phyloP scores from a whole-genome alignment of 2,888 invertebrate genomes.

The Ethmia dodecea region DNA sequence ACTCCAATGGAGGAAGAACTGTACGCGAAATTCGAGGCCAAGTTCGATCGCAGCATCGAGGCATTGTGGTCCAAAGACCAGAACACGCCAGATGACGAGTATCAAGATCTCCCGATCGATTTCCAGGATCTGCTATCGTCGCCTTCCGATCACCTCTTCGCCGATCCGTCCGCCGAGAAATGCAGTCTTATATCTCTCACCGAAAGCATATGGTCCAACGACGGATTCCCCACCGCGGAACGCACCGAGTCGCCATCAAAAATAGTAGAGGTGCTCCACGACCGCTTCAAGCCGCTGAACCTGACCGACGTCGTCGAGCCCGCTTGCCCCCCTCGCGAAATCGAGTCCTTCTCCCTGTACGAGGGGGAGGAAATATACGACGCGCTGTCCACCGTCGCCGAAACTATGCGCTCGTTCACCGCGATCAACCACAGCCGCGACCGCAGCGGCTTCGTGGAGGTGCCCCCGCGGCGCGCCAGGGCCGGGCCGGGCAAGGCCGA shows the following conservation, averaged over 20 bases:
- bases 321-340: constrained; percentile 33
- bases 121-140: constrained; percentile 78
- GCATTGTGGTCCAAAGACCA: constrained; percentile 80
- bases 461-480: constrained; percentile 79
- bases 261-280: constrained; percentile 42
- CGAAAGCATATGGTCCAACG: constrained; percentile 54
- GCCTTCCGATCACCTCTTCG: constrained; percentile 69
- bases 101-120: constrained; percentile 79
- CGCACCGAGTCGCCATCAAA: constrained; percentile 30
- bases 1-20: constrained; percentile 68
- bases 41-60: constrained; percentile 82
- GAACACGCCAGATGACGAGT: constrained; percentile 72
- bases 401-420: constrained; percentile 70
- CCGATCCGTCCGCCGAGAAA: constrained; percentile 57
- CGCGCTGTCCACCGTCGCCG: constrained; percentile 52
- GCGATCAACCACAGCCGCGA: constrained; percentile 80
- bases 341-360: constrained; percentile 49
- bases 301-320: constrained; percentile 32
- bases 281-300: constrained; percentile 44
- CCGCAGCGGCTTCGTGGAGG: constrained; percentile 79
- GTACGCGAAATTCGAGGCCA: constrained; percentile 80
- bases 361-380: constrained; percentile 58
- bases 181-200: constrained; percentile 47
- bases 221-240: constrained; percentile 28
- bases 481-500: constrained; percentile 43